Conservation (phyloP, 2,113 vertebrate genomes). For the Oncorhynchus kisutch region DNA sequence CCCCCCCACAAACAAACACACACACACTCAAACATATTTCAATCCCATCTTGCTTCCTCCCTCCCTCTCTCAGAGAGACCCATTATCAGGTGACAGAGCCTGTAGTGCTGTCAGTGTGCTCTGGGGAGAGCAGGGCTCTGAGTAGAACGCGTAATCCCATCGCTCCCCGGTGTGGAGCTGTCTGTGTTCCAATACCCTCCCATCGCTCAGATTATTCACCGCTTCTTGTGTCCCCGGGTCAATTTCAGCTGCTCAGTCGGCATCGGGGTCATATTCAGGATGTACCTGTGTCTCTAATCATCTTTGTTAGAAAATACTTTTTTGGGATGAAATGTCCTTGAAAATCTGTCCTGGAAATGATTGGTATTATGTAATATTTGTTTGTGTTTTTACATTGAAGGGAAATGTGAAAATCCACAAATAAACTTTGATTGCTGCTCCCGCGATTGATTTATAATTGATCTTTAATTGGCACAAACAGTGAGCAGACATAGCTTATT, state of each 20-base stretch:
- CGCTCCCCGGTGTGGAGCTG: not conserved
- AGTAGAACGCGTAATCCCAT: not conserved
- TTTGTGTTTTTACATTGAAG: not conserved
- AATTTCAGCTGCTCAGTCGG: not conserved
- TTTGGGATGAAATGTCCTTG: not conserved
- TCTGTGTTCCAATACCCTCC: not conserved
- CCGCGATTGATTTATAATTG: too few relatives aligned
- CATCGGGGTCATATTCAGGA: too few relatives aligned
- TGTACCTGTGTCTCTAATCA: not conserved
- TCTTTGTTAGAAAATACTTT: not conserved
- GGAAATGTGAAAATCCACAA: too few relatives aligned
- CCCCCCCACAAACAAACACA: not conserved
- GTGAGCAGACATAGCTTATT: too few relatives aligned
- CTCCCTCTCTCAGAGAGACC: not conserved
- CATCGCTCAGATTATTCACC: not conserved
- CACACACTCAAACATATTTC: not conserved
- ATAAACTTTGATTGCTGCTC: too few relatives aligned
- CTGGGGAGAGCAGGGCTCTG: not conserved
- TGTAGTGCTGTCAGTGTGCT: slow-evolving; percentile 6
- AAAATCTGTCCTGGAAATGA: too few relatives aligned
- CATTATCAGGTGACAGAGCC: not conserved
- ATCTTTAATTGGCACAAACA: too few relatives aligned
- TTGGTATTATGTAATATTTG: not conserved
- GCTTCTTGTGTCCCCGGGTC: not conserved
- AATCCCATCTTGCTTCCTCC: not conserved